Evolutionary conservation across 1,140 invertebrate species (phyloP).

Genomic region (Anastrepha obliqua): DNA sequence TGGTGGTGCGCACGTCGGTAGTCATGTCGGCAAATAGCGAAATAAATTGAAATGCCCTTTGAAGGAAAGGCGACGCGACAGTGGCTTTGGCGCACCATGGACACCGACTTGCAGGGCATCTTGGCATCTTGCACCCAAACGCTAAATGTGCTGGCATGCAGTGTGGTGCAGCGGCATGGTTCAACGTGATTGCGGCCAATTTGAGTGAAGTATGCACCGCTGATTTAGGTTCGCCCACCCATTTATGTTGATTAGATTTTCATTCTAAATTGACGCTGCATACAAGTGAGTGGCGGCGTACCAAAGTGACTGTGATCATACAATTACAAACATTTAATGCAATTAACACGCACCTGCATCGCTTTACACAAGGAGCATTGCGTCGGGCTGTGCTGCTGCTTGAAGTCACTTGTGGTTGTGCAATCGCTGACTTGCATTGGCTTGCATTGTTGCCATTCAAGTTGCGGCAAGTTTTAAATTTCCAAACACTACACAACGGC

Average conservation of each 20-base stretch:
- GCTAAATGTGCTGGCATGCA: not conserved
- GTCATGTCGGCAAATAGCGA: not conserved
- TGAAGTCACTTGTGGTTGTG: not conserved
- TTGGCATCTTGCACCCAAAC: not conserved
- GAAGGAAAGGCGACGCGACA: not conserved
- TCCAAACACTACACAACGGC: not conserved
- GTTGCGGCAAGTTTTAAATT: conserved; percentile 28
- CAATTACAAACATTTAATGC: conserved; percentile 43
- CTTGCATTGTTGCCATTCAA: conserved; percentile 32
- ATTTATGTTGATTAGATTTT: conserved; percentile 33
- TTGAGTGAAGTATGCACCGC: not conserved
- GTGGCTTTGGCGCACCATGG: not conserved
- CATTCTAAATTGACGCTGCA: conserved; percentile 22
- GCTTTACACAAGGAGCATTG: not conserved
- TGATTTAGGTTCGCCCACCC: conserved; percentile 47
- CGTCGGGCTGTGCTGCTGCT: not conserved
- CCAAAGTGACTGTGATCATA: conserved; percentile 2
- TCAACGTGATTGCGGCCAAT: conserved; percentile 36
- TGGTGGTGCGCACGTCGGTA: conserved; percentile 27
- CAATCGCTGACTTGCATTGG: not conserved
- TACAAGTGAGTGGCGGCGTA: not conserved
- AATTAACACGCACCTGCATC: conserved; percentile 46
- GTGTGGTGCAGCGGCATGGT: not conserved
- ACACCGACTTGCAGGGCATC: not conserved
- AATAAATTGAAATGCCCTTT: conserved; percentile 7